Conservation (phyloP, 2,888 invertebrate genomes). For the Nephrotoma appendiculata region DNA sequence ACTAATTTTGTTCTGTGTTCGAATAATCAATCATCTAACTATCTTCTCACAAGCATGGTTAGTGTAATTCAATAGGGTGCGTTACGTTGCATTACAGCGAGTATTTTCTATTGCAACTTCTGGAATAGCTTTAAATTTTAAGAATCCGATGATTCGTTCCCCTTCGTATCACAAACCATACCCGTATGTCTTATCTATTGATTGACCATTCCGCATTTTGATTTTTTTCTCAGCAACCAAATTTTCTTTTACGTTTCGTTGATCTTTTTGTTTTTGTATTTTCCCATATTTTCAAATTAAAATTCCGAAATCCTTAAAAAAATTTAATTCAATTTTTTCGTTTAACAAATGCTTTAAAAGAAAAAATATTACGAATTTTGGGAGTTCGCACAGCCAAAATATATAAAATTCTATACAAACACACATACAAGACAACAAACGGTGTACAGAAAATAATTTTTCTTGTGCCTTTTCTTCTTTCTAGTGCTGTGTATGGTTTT, state of each 20-base stretch:
- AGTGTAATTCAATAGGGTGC: too few relatives aligned
- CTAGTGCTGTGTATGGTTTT: not conserved
- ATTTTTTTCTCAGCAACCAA: not conserved
- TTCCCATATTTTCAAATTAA: not conserved
- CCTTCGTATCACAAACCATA: too few relatives aligned
- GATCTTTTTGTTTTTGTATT: not conserved
- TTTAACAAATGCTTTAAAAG: not conserved
- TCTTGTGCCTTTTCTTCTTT: not conserved
- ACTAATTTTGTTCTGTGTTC: too few relatives aligned
- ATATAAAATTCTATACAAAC: not conserved
- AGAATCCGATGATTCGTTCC: too few relatives aligned
- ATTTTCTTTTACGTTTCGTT: not conserved
- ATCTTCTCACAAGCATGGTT: too few relatives aligned
- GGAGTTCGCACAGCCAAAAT: not conserved
- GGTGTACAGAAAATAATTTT: not conserved
- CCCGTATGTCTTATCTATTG: too few relatives aligned
- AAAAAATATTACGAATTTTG: not conserved
- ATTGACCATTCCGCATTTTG: not conserved
- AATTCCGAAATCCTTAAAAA: not conserved
- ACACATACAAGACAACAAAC: not conserved
- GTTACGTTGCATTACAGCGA: too few relatives aligned
- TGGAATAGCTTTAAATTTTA: too few relatives aligned
- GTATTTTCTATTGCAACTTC: too few relatives aligned
- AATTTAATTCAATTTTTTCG: not conserved
- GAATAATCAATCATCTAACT: too few relatives aligned